These are phyloP conservation scores for Phenganax stokvisi DNA, from an alignment of 92 coral and sea anemone species.

Conservation along the genomic window DNA sequence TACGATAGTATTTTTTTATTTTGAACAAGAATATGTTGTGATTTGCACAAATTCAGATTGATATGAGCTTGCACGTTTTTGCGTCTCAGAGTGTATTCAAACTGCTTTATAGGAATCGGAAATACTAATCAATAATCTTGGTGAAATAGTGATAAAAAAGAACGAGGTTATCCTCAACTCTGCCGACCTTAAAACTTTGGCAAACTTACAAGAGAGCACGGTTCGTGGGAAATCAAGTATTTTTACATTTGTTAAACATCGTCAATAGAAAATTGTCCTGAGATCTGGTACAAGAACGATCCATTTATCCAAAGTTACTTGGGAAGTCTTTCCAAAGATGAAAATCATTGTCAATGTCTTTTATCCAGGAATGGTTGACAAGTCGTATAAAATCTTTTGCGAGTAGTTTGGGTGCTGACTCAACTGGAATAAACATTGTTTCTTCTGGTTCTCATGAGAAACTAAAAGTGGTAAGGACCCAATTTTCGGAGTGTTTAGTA, in stretches of 20 bases:
- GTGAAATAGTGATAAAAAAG: constrained; percentile 61
- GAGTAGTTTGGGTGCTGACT: constrained; percentile 71
- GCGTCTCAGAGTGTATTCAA: background rate
- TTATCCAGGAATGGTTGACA: constrained; percentile 81
- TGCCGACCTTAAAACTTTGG: constrained; percentile 79
- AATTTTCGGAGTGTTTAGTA: background rate
- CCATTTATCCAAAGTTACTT: no score
- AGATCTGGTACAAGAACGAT: no score
- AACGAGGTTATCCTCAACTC: constrained; percentile 68
- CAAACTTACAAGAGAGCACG: constrained; percentile 94
- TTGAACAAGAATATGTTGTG: background rate
- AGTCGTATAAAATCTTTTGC: constrained; percentile 69
- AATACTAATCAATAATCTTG: constrained; percentile 74
- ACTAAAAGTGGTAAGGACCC: constrained; percentile 71
- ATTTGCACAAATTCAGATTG: background rate
- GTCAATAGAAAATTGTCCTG: no score
- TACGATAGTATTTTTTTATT: background rate
- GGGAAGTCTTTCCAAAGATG: no score
- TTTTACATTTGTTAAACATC: background rate
- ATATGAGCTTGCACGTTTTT: background rate
- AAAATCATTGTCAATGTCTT: background rate
- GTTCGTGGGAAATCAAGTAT: constrained; percentile 37
- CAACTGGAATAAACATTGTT: constrained; percentile 81
- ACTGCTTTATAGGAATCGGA: constrained; percentile 69
- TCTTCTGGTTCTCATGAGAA: constrained; percentile 81